Evolutionary conservation across 2,797 vertebrate species (phyloP).

Genomic region (Erethizon dorsatum): DNA sequence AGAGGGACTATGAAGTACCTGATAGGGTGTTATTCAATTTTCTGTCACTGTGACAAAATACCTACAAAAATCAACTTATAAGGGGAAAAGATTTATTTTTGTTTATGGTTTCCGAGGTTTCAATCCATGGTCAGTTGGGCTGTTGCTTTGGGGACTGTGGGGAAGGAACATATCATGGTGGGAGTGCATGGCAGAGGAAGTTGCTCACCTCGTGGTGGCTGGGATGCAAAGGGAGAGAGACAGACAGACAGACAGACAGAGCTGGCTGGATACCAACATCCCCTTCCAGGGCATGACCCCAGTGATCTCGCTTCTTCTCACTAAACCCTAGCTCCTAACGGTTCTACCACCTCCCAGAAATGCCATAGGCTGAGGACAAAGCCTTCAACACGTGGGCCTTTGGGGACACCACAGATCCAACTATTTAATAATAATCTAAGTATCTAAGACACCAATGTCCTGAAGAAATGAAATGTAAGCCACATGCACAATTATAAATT

Average conservation of each 20-base stretch:
- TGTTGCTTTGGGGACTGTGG: neutral
- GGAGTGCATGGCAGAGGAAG: neutral
- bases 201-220: neutral
- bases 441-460: neutral
- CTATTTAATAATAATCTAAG: neutral
- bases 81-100: neutral
- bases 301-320: neutral
- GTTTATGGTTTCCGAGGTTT: neutral
- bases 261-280: too few relatives aligned
- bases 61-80: neutral
- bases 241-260: neutral
- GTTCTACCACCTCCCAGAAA: neutral
- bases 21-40: neutral
- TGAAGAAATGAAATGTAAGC: neutral
- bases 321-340: neutral
- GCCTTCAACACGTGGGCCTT: neutral
- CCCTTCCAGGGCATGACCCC: neutral
- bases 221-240: neutral
- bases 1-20: neutral
- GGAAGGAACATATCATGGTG: neutral
- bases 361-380: neutral
- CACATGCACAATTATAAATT: neutral
- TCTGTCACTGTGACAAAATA: neutral
- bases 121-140: neutral
- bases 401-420: neutral